Evolutionary conservation across 64 coral and sea anemone genomes (phyloP), one percentile per base, ranked within the genome.

Genomic region (Montipora sp.): DNA sequence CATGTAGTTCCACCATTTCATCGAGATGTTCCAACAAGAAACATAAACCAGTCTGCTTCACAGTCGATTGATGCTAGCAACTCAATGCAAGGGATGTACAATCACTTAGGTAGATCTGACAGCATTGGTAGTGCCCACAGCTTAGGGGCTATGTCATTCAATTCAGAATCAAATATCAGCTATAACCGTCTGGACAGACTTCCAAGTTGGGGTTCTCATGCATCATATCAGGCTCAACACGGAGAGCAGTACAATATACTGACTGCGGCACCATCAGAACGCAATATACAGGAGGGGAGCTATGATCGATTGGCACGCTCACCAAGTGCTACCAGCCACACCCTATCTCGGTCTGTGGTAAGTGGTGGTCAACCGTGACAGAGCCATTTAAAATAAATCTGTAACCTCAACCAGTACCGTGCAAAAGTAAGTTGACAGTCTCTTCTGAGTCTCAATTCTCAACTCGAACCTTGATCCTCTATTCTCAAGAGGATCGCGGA

Each of bases 41-140:
- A 76, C 55, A 76, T 89, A 24, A 94, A 85, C 71, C 93, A 90
- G 46, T 84, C 66, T 47, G 83, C 80, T 75, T 88, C 93, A 36
- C 93, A 24, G 59, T 55, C 93, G 3, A 75, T 90, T 75, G 89
- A 80, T 8, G 9, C 79, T 4, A 79, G 68, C 20, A 66, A 47
- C 47, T 78, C 58, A 15, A 48, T 67, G 48, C 79, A 88, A 16
- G 79, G 89, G 36, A 90, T 75, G 47, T 97, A 97, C 68, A 75
- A 94, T 59, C 95, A 94, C 79, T 57, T 97, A 18, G 92, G 79
- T 10, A 51, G 95, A 36, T 87, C 92, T 36, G 89, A 97, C 84
- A 97, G 95, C 27, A 93, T 94, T 20, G 90, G 92, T 43, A 97
- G 95, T 79, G 91, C 78, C 14, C 95, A 83, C 18, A 97, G 95